phyloP scores from a whole-genome alignment of 2,113 vertebrate species.

The Bucco capensis region DNA sequence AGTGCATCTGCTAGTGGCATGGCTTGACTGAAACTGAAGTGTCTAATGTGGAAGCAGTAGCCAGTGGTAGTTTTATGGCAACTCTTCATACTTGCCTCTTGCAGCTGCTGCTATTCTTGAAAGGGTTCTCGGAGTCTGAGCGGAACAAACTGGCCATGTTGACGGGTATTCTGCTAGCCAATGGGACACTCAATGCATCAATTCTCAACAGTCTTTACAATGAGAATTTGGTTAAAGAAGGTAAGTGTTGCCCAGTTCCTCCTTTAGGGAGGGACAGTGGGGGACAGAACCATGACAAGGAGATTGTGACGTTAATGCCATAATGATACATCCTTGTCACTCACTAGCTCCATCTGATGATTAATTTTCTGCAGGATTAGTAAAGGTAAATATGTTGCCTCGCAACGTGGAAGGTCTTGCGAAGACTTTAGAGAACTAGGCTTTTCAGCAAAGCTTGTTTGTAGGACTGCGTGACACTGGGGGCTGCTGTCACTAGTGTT shows the following conservation, averaged over 20 bases:
- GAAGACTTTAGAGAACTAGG: neutral
- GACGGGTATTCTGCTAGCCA: constrained; percentile 95
- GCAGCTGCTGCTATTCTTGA: constrained; percentile 96
- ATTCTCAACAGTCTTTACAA: constrained; percentile 98
- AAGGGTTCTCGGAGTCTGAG: constrained; percentile 98
- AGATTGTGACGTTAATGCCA: neutral
- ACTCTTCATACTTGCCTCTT: neutral
- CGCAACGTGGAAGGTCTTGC: neutral
- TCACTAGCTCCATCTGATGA: neutral
- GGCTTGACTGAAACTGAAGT: neutral
- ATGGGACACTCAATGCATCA: constrained; percentile 92
- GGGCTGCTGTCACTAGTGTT: neutral
- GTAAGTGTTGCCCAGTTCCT: constrained; percentile 51
- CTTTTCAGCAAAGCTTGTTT: neutral
- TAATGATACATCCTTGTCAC: neutral
- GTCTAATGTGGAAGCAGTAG: neutral
- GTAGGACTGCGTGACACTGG: no score
- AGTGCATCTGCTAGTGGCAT: neutral
- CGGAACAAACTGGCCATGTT: constrained; percentile 98
- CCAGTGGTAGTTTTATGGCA: neutral
- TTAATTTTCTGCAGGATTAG: neutral
- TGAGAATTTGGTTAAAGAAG: constrained; percentile 98
- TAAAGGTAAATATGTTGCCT: neutral
- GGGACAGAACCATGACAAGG: neutral
- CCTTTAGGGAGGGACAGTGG: neutral